phyloP scores from a whole-genome alignment of 1,140 invertebrate species.

The Nasonia longicornis region DNA sequence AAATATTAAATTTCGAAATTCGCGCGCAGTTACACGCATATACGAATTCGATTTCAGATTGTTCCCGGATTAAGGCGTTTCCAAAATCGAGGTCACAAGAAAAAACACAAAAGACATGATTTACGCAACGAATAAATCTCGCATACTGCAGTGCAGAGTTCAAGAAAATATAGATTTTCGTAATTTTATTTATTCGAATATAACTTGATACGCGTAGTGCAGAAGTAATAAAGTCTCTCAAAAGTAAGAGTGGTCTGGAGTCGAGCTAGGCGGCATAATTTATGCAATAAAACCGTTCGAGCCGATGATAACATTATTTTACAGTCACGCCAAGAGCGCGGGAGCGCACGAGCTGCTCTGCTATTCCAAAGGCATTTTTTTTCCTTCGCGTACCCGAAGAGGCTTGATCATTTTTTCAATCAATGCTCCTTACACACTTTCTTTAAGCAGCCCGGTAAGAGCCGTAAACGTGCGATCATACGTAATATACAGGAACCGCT shows the following conservation, averaged over 20 bases:
- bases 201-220: too few species aligned
- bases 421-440: not conserved
- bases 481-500: constrained; percentile 13
- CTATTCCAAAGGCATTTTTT: not conserved
- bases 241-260: not conserved
- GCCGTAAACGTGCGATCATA: not conserved
- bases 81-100: not conserved
- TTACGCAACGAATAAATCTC: too few species aligned
- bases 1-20: too few species aligned
- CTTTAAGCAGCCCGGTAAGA: not conserved
- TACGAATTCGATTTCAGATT: too few species aligned
- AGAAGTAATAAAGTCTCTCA: not conserved
- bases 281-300: not conserved
- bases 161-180: too few species aligned
- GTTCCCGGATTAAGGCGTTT: not conserved
- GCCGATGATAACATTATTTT: not conserved
- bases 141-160: too few species aligned
- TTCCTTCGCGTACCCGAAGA: not conserved
- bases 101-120: too few species aligned
- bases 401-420: not conserved
- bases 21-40: too few species aligned
- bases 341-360: too few species aligned
- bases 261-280: not conserved
- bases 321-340: not conserved
- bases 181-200: too few species aligned